phyloP scores from a whole-genome alignment of 1,140 invertebrate genomes.

The Pogonus chalceus region DNA sequence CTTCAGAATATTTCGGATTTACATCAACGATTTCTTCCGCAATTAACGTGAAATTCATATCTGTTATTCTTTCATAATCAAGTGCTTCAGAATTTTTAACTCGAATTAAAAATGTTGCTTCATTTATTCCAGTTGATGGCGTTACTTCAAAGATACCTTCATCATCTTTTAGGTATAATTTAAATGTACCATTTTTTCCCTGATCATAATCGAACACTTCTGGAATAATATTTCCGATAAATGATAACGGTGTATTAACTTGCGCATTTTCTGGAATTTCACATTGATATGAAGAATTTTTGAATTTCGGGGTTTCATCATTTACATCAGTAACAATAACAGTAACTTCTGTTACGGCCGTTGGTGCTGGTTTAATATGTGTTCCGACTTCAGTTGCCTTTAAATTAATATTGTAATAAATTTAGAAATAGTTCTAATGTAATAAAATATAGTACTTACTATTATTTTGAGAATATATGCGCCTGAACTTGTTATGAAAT shows the following conservation, averaged over 20 bases:
- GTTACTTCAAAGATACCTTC: conserved; percentile 81
- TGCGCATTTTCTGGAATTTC: conserved; percentile 90
- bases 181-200: conserved; percentile 88
- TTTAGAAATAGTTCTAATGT: conserved; percentile 4
- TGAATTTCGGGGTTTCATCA: conserved; percentile 83
- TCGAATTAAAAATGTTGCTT: conserved; percentile 82
- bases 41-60: conserved; percentile 75
- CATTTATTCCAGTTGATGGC: conserved; percentile 79
- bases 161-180: conserved; percentile 67
- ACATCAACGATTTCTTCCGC: conserved; percentile 70
- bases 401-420: conserved; percentile 18
- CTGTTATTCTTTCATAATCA: conserved; percentile 75
- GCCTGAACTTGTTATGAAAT: conserved; percentile 66
- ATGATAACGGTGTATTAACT: conserved; percentile 78
- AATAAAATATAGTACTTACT: conserved; percentile 23
- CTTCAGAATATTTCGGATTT: conserved; percentile 59
- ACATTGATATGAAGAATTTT: conserved; percentile 65
- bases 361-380: conserved; percentile 53
- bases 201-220: conserved; percentile 90
- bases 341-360: conserved; percentile 78
- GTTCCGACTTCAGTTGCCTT: conserved; percentile 59
- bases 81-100: conserved; percentile 74
- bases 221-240: conserved; percentile 67
- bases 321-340: conserved; percentile 91
- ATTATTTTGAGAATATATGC: conserved; percentile 65